Evolutionary conservation across 2,113 vertebrate species (phyloP).

Genomic region (Neogale vison): DNA sequence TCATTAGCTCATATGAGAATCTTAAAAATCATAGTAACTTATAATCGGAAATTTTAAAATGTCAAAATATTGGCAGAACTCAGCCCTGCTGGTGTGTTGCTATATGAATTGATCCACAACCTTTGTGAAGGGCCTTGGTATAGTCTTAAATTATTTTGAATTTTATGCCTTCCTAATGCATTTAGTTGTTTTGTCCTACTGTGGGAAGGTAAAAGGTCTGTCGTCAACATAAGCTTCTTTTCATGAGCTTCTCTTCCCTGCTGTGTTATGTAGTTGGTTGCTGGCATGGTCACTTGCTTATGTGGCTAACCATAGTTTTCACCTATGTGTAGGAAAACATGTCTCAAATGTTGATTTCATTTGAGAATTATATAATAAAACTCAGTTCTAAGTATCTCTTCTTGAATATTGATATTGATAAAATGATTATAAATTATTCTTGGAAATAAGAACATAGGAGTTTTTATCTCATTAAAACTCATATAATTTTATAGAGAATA

Average conservation of each 20-base stretch:
- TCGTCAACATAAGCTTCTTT: neutral
- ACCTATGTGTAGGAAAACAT: conserved; percentile 66
- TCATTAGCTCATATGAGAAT: neutral
- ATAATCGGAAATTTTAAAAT: neutral
- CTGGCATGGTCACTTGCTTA: conserved; percentile 69
- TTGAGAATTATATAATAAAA: conserved; percentile 71
- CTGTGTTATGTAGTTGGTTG: conserved; percentile 67
- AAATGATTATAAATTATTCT: conserved; percentile 76
- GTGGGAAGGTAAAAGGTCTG: conserved; percentile 40
- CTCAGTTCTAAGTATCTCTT: conserved; percentile 49
- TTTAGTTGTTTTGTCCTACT: conserved; percentile 31
- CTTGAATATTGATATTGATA: conserved; percentile 76
- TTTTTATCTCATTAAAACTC: conserved; percentile 78
- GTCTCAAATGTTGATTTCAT: conserved; percentile 48
- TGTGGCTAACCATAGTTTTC: conserved; percentile 61
- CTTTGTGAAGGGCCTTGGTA: neutral
- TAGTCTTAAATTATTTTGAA: conserved; percentile 50
- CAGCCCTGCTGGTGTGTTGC: no score
- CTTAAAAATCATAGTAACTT: neutral
- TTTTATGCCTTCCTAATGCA: neutral
- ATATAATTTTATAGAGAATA: conserved; percentile 66
- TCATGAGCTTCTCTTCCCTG: conserved; percentile 27
- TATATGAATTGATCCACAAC: neutral
- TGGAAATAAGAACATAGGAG: conserved; percentile 77
- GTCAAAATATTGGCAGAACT: neutral